Conservation (phyloP, 2,797 vertebrate genomes). For the Pantherophis alleghaniensis region DNA sequence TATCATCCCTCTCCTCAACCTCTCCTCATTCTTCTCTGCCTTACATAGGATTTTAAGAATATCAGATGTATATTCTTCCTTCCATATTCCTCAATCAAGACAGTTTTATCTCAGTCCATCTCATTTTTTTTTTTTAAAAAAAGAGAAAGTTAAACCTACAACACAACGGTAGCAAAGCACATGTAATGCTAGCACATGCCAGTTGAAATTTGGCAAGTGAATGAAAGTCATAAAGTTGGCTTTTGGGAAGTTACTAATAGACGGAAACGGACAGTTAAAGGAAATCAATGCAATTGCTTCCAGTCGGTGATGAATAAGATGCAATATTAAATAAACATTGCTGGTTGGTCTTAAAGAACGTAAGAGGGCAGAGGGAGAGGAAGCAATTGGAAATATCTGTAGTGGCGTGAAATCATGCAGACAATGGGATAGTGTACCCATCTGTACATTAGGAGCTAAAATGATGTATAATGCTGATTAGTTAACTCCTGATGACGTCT, state of each 20-base stretch:
- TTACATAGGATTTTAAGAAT: not conserved
- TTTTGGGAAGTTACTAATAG: not conserved
- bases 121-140: not conserved
- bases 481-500: conserved; percentile 12
- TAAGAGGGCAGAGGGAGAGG: not conserved
- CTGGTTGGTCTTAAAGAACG: not conserved
- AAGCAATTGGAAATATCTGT: not conserved
- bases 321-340: not conserved
- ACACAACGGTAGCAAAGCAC: not conserved
- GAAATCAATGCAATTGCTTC: not conserved
- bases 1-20: not conserved
- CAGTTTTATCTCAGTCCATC: not conserved
- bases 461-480: not conserved
- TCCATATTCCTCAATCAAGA: not conserved
- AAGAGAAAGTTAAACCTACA: not conserved
- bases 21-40: not conserved
- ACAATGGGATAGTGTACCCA: not conserved
- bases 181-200: too few relatives aligned
- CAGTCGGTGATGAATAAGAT: not conserved
- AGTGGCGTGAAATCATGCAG: not conserved
- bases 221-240: not conserved
- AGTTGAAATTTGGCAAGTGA: not conserved
- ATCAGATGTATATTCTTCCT: not conserved
- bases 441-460: not conserved
- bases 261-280: not conserved